Evolutionary conservation across 2,888 invertebrate species (phyloP).

Genomic region (Drosophila nigricruria): DNA sequence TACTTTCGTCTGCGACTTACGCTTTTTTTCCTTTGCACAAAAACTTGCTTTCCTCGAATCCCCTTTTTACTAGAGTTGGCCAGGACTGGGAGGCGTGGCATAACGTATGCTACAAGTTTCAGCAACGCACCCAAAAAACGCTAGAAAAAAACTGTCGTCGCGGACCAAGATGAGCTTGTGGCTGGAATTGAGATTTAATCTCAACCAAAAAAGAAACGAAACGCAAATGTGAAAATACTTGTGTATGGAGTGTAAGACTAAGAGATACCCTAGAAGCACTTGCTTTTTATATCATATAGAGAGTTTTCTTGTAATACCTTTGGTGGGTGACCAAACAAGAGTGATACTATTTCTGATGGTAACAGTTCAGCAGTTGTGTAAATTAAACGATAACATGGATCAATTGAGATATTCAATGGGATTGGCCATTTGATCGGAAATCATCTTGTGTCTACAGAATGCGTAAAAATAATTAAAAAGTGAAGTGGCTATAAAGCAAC

Average conservation of each 20-base stretch:
- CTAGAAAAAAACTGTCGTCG: slow-evolving; percentile 37
- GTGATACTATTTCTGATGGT: not conserved
- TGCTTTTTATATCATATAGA: too few species aligned
- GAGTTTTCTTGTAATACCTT: not conserved
- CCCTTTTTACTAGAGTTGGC: not conserved
- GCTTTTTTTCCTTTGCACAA: slow-evolving; percentile 7
- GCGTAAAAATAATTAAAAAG: too few species aligned
- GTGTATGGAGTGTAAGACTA: not conserved
- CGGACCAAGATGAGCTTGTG: slow-evolving; percentile 36
- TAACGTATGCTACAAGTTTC: slow-evolving; percentile 60
- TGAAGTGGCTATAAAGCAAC: too few species aligned
- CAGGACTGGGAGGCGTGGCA: slow-evolving; percentile 9
- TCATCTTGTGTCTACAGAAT: not conserved
- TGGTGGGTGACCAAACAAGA: not conserved
- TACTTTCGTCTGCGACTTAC: slow-evolving; percentile 62
- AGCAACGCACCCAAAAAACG: slow-evolving; percentile 19
- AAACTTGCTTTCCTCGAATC: slow-evolving; percentile 26
- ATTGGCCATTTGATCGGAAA: not conserved
- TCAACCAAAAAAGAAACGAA: not conserved
- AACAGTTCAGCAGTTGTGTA: not conserved
- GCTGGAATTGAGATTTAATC: slow-evolving; percentile 21
- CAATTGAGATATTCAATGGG: not conserved
- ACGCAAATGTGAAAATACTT: not conserved
- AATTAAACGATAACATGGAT: not conserved
- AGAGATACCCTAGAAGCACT: slow-evolving; percentile 6